A percentile compares a stretch with the other conserved stretches of the same genome.
phyloP scores from a whole-genome alignment of 2,888 invertebrate species.

The Gryllus longicercus region DNA sequence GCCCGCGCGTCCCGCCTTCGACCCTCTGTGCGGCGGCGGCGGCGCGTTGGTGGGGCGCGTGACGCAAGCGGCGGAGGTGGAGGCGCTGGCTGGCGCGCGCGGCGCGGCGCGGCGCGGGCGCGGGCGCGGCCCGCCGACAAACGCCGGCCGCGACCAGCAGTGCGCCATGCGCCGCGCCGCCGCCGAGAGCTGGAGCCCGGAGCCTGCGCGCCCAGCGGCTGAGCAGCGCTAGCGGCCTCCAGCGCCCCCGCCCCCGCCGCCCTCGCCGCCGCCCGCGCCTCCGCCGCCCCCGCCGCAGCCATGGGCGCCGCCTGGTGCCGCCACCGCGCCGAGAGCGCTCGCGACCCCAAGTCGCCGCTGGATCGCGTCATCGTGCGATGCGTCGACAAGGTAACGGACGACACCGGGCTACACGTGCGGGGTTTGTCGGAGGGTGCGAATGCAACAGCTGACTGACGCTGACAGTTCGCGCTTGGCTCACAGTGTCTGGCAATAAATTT shows the following conservation, averaged over 20 bases:
- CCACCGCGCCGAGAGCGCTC: constrained; percentile 46
- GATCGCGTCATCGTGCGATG: constrained; percentile 48
- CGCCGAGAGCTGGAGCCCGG: not conserved
- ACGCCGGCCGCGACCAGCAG: not conserved
- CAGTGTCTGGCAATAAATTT: too few relatives aligned
- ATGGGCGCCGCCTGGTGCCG: constrained; percentile 50
- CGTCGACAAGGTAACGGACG: constrained; percentile 45
- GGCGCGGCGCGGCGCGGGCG: not conserved
- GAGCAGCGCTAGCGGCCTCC: not conserved
- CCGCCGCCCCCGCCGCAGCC: not conserved
- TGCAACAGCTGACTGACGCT: too few relatives aligned
- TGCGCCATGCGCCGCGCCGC: not conserved
- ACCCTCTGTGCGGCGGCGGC: not conserved
- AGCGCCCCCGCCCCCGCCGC: not conserved
- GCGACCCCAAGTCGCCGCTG: constrained; percentile 49
- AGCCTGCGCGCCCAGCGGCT: not conserved
- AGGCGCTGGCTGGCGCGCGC: not conserved
- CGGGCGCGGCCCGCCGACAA: not conserved
- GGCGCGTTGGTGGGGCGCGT: not conserved
- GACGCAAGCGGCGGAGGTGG: not conserved
- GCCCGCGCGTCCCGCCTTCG: too few relatives aligned
- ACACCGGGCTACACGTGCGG: not conserved
- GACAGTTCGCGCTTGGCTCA: too few relatives aligned
- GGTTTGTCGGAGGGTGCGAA: too few relatives aligned
- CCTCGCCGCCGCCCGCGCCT: not conserved